Percentiles rank a stretch among this genome's conserved stretches.
Conservation (phyloP, 2,888 invertebrate genomes). For the Cryptocheilus praepositus region DNA sequence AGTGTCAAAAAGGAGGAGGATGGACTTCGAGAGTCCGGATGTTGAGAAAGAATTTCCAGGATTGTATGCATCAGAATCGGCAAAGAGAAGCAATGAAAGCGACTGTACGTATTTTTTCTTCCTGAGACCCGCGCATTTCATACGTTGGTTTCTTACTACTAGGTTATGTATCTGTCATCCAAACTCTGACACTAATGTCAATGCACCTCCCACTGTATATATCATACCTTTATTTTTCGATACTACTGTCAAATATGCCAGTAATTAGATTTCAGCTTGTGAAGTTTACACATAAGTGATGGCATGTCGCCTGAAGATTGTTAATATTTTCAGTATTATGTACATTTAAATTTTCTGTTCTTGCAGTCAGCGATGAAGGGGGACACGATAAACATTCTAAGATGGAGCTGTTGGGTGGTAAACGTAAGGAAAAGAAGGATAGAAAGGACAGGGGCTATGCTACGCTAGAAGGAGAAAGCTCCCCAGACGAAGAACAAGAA, state of each 20-base stretch:
- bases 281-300: too few species aligned
- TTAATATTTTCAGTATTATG: neutral
- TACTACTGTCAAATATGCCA: neutral
- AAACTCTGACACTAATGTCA: slow-evolving; percentile 1
- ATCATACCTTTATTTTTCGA: neutral
- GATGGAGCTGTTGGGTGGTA: slow-evolving; percentile 85
- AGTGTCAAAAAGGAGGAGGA: slow-evolving; percentile 60
- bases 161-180: slow-evolving; percentile 51
- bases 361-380: slow-evolving; percentile 85
- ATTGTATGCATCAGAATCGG: slow-evolving; percentile 87
- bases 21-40: slow-evolving; percentile 92
- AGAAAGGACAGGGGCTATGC: slow-evolving; percentile 94
- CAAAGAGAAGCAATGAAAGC: slow-evolving; percentile 87
- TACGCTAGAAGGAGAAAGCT: slow-evolving; percentile 94
- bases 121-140: too few species aligned
- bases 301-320: too few species aligned
- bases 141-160: neutral
- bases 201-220: neutral
- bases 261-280: too few species aligned
- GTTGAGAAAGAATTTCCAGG: slow-evolving; percentile 94
- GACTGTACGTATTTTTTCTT: slow-evolving; percentile 81
- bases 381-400: slow-evolving; percentile 87
- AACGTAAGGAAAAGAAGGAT: slow-evolving; percentile 90
- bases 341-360: slow-evolving; percentile 10
- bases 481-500: slow-evolving; percentile 91